A percentile compares a stretch with the other conserved stretches of the same genome.
Evolutionary conservation across 2,113 vertebrate species (phyloP).

Genomic region (Furnarius figulus): DNA sequence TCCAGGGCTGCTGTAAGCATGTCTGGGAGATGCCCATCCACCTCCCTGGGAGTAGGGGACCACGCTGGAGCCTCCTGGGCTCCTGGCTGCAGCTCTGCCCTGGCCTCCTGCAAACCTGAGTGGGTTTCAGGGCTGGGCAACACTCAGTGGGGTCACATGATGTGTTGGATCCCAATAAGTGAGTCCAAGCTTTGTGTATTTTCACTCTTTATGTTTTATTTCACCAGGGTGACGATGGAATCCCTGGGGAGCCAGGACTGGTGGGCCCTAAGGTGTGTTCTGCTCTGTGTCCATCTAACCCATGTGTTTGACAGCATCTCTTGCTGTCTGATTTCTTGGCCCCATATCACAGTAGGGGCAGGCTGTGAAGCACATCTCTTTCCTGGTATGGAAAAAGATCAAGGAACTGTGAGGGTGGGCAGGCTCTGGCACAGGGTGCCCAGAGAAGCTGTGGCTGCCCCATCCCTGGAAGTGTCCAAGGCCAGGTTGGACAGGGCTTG

Average conservation of each 20-base stretch:
- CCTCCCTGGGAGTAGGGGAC: not conserved
- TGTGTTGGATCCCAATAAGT: fast-evolving
- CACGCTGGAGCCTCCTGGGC: not conserved
- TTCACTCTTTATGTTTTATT: not conserved
- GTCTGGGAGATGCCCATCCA: not conserved
- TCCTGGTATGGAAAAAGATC: not conserved
- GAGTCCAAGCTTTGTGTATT: not conserved
- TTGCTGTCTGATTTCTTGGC: not conserved
- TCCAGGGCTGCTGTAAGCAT: not conserved
- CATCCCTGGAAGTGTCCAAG: not conserved
- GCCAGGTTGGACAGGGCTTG: not conserved
- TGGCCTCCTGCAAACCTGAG: not conserved
- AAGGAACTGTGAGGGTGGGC: not conserved
- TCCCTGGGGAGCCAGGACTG: constrained; percentile 79
- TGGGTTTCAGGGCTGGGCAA: not conserved
- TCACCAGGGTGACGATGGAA: constrained; percentile 85
- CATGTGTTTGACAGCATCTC: not conserved
- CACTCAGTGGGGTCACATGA: not conserved
- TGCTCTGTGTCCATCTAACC: not conserved
- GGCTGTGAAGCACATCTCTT: not conserved
- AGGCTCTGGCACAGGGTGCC: fast-evolving
- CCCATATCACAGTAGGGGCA: not conserved
- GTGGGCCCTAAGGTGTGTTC: constrained; percentile 80
- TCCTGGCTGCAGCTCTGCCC: not conserved
- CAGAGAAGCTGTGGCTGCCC: not conserved